Base-by-base conservation (phyloP, 2,797 vertebrate species). In the Sarcoramphus papa region DNA sequence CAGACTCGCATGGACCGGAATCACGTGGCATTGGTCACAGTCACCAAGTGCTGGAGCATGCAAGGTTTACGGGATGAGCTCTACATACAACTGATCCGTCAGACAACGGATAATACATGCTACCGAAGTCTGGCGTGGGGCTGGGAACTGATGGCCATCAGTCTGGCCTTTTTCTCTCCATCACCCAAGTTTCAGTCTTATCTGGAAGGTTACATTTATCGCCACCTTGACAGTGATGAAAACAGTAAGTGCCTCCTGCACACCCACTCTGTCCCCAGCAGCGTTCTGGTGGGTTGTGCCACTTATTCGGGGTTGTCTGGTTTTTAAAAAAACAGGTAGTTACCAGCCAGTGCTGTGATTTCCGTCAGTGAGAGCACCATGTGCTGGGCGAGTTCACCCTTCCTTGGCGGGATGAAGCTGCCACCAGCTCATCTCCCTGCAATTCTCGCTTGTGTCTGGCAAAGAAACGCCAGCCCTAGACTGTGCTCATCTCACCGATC, bases 141-240 rank as follows among this genome's bases (percentile, higher is more conserved):
- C 72, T 99, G 99, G 99, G 99, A 99, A 97, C 98, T 99, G 68
- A 99, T 99, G 98, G 99, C 99, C 7, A 99, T 99, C 93, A 98
- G 99, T 68, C 94, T 99, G 97, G 99, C 99, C 82, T 99, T 99
- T 97, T 99, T 99, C 43, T 98, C 99, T 9, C 99, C 99, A 10
- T 99, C 99, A 2, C 99, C 99, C 79, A 99, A 99, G 92, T 99
- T 99, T 96, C 99, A 99, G 94, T 99, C 99, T 67, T 99, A 99
- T 81, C 97, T 99, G 97, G 99, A 99, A 96, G 99, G 99, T 53
- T 99, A 99, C 97, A 99, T 99, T 97, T 99, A 99, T 97, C 98
- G 98, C 90, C 99, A 99, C 97, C 98, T 99, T 40, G 99, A 99
- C 97, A 98, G 97, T 88, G 98, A 99, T 98, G 98, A 98, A 94